Base-by-base conservation (phyloP, 2,888 invertebrate species). In the Ophion ventricosus region DNA sequence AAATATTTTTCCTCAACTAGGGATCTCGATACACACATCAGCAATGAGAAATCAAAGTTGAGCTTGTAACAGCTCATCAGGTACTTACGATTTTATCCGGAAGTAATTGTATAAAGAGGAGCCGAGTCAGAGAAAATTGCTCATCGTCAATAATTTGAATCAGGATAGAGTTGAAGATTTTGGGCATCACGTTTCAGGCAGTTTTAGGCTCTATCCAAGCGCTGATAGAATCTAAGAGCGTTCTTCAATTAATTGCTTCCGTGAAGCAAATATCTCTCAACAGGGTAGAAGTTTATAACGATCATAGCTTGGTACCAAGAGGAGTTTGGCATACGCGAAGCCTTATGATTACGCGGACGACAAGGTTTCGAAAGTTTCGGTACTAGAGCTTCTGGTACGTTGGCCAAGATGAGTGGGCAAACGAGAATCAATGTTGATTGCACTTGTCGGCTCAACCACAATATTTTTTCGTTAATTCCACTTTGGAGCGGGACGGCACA, bases 291-390 rank as follows among this genome's bases (percentile, higher is more conserved):
- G 61, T 61, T 69, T 69, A 61, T 35, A 64, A 54, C 64, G 25
- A 56, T 64, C 49, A 17, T 43, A 26, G 29, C 20, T 49, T 20
- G 49, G 49, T 70, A 20, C 29, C n/a, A 29, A 29, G 69, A 78
- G 59, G 43, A 78, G 69, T 61, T 69, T n/a, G 40, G 69, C 74
- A 70, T 70, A 79, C 40, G 70, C 57, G 84, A 79, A 82, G 72
- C 56, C 59, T 76, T 49, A 67, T 64, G 66, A 64, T 63, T 61
- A 81, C 69, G 74, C 79, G 57, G 29, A 57, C 25, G 70, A 70
- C 70, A 64, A 29, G 67, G 83, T 80, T 74, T 20, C 25, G 43
- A 57, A 83, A 80, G 73, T 77, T 80, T 77, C 5, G 26, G 64
- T 25, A 61, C 17, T 25, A 20, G 35, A 25, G 29, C 54, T 29